phyloP scores from a whole-genome alignment of 2,797 vertebrate genomes.

The Ctenochaetus hawaiiensis region DNA sequence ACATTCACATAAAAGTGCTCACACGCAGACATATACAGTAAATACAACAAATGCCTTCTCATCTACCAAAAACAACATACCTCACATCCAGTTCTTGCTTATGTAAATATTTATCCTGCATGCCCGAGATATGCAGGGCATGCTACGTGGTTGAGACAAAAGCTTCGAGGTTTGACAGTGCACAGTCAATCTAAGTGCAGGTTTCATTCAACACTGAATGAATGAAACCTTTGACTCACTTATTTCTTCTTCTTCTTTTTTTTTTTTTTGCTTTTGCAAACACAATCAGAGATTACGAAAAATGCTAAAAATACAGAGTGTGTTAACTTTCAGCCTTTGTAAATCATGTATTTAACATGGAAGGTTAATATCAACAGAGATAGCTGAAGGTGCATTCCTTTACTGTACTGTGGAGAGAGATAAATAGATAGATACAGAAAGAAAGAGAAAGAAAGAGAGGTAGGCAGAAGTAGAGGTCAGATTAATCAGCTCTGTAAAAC shows the following conservation, averaged over 20 bases:
- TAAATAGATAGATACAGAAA: conserved; percentile 9
- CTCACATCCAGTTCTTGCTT: conserved; percentile 69
- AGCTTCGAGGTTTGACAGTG: conserved; percentile 46
- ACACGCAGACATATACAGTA: conserved; percentile 69
- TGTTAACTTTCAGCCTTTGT: conserved; percentile 37
- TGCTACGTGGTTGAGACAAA: conserved; percentile 78
- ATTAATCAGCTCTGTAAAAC: conserved; percentile 77
- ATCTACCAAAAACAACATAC: conserved; percentile 74
- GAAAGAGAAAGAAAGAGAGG: conserved; percentile 10
- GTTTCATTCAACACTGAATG: conserved; percentile 27
- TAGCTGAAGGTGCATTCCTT: conserved; percentile 65
- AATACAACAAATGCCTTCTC: conserved; percentile 80
- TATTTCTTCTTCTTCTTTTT: no score
- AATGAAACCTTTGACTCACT: conserved; percentile 41
- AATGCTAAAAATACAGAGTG: conserved; percentile 38
- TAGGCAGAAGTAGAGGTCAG: conserved; percentile 41
- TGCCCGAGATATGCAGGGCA: conserved; percentile 70
- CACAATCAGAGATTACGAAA: conserved; percentile 42
- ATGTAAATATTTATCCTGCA: conserved; percentile 79
- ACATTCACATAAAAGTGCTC: conserved; percentile 41
- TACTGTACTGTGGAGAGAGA: conserved; percentile 36
- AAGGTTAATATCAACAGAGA: conserved; percentile 34
- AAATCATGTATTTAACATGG: conserved; percentile 12
- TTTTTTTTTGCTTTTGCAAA: conserved; percentile 42
- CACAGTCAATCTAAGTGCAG: conserved; percentile 38